These are phyloP conservation scores for Drosophila prosaltans DNA, from an alignment of 1,140 invertebrate species.

Conservation along the genomic window DNA sequence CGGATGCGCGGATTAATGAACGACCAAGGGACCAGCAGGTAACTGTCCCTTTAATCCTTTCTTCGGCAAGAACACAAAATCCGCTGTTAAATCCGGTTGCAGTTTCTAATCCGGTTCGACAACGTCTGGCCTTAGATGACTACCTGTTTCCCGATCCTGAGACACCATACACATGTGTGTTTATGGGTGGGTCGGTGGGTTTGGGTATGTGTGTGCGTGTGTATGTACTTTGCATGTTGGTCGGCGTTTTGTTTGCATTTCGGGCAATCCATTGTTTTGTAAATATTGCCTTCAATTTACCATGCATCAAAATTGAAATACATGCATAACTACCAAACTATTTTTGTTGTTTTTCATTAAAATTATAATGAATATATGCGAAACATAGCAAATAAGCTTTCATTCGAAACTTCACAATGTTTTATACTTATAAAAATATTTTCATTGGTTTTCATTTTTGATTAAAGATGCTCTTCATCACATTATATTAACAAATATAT, in stretches of 20 bases:
- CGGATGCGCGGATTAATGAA: slow-evolving; percentile 73
- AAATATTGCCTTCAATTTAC: slow-evolving; percentile 61
- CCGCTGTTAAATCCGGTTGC: slow-evolving; percentile 66
- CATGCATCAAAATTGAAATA: slow-evolving; percentile 23
- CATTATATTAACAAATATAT: no score
- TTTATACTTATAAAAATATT: neutral
- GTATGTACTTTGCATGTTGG: slow-evolving; percentile 60
- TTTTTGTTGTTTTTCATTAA: neutral
- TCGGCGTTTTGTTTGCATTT: slow-evolving; percentile 57
- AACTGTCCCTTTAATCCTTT: slow-evolving; percentile 70
- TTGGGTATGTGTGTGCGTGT: neutral
- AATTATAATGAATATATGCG: neutral
- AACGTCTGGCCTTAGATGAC: slow-evolving; percentile 33
- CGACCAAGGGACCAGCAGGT: slow-evolving; percentile 42
- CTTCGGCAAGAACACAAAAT: slow-evolving; percentile 40
- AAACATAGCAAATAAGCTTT: slow-evolving; percentile 1
- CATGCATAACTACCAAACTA: slow-evolving; percentile 15
- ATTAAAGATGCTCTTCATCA: no score
- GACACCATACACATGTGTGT: neutral
- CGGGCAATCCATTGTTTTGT: slow-evolving; percentile 60
- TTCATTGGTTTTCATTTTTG: no score
- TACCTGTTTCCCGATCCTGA: slow-evolving; percentile 29
- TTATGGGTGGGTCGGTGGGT: neutral
- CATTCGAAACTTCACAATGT: neutral
- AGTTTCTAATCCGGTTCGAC: slow-evolving; percentile 71